These are phyloP conservation scores for Hydrolagus affinis DNA, from an alignment of 2,113 vertebrate genomes.

Conservation along the genomic window DNA sequence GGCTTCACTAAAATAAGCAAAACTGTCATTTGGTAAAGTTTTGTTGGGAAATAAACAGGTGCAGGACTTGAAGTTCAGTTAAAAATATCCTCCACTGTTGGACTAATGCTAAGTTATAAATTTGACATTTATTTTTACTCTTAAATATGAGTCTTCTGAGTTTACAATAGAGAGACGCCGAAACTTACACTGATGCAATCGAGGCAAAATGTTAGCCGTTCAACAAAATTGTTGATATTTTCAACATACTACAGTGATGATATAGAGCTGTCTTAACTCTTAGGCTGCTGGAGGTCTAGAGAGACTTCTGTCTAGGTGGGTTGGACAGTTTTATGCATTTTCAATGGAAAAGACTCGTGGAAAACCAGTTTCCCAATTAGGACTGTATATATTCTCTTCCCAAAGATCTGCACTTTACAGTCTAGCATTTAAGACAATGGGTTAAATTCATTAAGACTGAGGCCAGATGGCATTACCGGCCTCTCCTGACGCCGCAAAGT, in stretches of 20 bases:
- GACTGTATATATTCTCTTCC: too few species aligned
- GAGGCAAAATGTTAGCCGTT: neutral
- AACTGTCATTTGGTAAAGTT: neutral
- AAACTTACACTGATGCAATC: neutral
- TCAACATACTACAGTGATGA: neutral
- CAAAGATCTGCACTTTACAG: too few species aligned
- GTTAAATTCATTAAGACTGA: too few species aligned
- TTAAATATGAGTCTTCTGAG: constrained; percentile 8
- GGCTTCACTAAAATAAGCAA: neutral
- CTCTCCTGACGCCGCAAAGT: too few species aligned
- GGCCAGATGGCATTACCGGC: too few species aligned
- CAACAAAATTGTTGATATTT: neutral
- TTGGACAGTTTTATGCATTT: too few species aligned
- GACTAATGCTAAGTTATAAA: neutral
- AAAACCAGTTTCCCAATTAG: too few species aligned
- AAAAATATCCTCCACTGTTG: neutral
- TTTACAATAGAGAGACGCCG: constrained; percentile 15
- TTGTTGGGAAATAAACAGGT: neutral
- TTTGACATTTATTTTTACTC: neutral
- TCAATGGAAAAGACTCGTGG: too few species aligned
- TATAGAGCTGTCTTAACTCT: neutral
- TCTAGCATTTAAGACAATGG: too few species aligned
- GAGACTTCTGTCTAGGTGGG: too few species aligned
- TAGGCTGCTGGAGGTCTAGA: too few species aligned
- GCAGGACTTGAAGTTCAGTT: neutral